These are phyloP conservation scores for Hippocampus zosterae DNA, from an alignment of 2,113 vertebrate species.

Conservation along the genomic window DNA sequence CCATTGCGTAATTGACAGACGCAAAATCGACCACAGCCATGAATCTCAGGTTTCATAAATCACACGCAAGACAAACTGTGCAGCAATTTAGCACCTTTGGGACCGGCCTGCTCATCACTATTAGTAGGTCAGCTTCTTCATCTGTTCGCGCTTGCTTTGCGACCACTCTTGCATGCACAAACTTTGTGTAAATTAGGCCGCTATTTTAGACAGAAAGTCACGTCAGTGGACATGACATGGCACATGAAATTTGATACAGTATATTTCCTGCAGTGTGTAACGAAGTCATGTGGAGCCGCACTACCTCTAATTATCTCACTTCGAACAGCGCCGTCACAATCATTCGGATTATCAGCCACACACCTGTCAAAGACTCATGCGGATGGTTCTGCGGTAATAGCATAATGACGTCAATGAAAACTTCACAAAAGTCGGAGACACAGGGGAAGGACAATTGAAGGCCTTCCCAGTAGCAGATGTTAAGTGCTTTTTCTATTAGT, in stretches of 20 bases:
- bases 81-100: too few relatives aligned
- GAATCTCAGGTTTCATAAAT: too few relatives aligned
- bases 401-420: slow-evolving; percentile 44
- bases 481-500: slow-evolving; percentile 17
- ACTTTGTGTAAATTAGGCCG: background rate
- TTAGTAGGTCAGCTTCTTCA: background rate
- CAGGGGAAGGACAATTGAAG: slow-evolving; percentile 14
- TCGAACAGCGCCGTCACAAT: slow-evolving; percentile 26
- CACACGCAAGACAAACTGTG: too few relatives aligned
- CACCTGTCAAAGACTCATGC: slow-evolving; percentile 22
- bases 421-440: background rate
- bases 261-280: slow-evolving; percentile 26
- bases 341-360: slow-evolving; percentile 11
- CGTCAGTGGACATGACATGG: slow-evolving; percentile 25
- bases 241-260: slow-evolving; percentile 41
- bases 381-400: slow-evolving; percentile 23
- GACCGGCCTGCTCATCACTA: too few relatives aligned
- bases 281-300: slow-evolving; percentile 17
- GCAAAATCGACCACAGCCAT: too few relatives aligned
- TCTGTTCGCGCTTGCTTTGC: background rate
- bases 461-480: slow-evolving; percentile 10
- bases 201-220: slow-evolving; percentile 22
- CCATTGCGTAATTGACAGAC: too few relatives aligned
- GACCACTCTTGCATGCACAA: background rate
- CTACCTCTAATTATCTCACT: slow-evolving; percentile 59